Evolutionary conservation across 2,797 vertebrate species (phyloP).

Genomic region (Mastacembelus armatus): DNA sequence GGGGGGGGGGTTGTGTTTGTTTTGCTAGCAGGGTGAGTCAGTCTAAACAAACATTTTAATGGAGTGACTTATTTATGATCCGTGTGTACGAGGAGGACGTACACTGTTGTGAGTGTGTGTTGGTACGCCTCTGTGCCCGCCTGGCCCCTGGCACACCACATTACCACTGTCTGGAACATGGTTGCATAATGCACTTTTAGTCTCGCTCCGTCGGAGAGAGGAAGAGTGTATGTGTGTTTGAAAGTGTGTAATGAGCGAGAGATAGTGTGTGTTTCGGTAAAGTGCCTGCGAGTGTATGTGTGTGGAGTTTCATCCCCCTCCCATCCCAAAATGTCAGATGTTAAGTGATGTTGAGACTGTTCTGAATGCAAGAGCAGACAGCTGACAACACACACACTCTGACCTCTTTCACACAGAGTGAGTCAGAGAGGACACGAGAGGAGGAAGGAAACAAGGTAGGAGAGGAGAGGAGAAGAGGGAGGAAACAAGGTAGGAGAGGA

Average conservation of each 20-base stretch:
- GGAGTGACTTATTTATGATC: constrained; percentile 78
- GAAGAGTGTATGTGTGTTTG: not conserved
- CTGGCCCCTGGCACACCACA: constrained; percentile 66
- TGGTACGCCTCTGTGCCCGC: constrained; percentile 41
- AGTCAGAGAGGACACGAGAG: constrained; percentile 31
- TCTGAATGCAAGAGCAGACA: constrained; percentile 61
- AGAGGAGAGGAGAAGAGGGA: too few species aligned
- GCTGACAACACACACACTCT: constrained; percentile 41
- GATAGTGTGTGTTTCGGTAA: constrained; percentile 44
- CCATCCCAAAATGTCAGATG: constrained; percentile 76
- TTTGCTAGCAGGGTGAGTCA: constrained; percentile 71
- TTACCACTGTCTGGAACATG: constrained; percentile 77
- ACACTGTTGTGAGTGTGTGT: constrained; percentile 20
- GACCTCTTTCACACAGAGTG: constrained; percentile 65
- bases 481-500: not conserved
- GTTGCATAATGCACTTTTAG: constrained; percentile 76
- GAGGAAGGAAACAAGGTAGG: not conserved
- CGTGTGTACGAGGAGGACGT: constrained; percentile 41
- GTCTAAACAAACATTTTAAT: constrained; percentile 80
- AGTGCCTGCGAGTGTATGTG: constrained; percentile 46
- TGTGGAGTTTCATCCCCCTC: constrained; percentile 38
- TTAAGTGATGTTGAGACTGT: constrained; percentile 81
- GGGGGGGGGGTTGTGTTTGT: constrained; percentile 46
- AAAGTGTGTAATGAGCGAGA: constrained; percentile 37
- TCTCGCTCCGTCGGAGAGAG: constrained; percentile 50